A percentile compares a stretch with the other conserved stretches of the same genome.
Conservation (phyloP, 2,113 vertebrate genomes). For the Capra hircus region DNA sequence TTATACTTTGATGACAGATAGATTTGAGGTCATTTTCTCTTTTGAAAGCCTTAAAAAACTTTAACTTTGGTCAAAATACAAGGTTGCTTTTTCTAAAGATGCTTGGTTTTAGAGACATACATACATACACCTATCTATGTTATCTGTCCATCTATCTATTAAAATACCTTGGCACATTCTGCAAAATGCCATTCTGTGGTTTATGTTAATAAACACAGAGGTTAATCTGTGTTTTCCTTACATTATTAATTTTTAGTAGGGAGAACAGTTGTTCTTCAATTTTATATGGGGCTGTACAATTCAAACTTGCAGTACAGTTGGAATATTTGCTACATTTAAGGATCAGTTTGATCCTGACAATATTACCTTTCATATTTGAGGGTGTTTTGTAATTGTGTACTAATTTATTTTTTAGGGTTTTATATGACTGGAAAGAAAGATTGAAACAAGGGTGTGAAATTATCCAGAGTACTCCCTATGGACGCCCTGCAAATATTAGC, state of each 20-base stretch:
- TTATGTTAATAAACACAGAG: background rate
- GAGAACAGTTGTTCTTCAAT: background rate
- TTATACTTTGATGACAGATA: background rate
- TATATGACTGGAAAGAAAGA: constrained; percentile 98
- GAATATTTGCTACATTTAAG: background rate
- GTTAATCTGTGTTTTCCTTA: constrained; percentile 9
- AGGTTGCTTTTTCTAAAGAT: constrained; percentile 32
- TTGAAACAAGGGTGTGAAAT: constrained; percentile 96
- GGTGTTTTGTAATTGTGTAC: background rate
- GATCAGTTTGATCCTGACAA: background rate
- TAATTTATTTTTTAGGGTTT: constrained; percentile 82
- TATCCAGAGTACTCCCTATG: constrained; percentile 93
- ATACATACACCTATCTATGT: background rate
- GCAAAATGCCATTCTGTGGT: background rate
- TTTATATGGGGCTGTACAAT: background rate
- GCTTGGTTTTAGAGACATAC: constrained; percentile 20
- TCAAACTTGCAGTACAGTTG: background rate
- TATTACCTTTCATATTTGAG: constrained; percentile 20
- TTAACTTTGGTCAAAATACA: constrained; percentile 9
- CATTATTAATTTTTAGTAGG: background rate
- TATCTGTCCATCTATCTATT: background rate
- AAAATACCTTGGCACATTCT: background rate
- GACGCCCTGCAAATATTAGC: constrained; percentile 94
- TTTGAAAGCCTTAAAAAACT: background rate
- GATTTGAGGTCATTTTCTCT: constrained; percentile 5